Evolutionary conservation across 2,113 vertebrate genomes (phyloP), one percentile per base, ranked within the genome.

Genomic region (Ameiurus melas): DNA sequence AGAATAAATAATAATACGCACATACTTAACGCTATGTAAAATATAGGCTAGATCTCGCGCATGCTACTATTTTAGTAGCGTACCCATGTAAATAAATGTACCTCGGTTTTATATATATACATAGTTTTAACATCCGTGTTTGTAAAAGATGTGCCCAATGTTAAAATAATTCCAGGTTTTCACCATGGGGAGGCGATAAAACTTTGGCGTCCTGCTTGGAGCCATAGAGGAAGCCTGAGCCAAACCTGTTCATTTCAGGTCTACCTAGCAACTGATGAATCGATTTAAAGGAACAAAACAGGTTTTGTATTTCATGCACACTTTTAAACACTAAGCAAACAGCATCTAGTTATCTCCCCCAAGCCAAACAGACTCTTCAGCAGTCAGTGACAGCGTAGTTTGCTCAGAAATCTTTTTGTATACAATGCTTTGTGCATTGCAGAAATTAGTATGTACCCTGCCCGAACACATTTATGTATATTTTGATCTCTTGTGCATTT

Each of bases 251-350:
- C 9, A 33, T 22, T 39, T 81, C 25, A 58, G 58, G 5, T 87
- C 75, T 84, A n/a, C 89, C 55, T 87, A 87, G 75, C 77, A 90
- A 90, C 43, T 64, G 66, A 81, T 90, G 66, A 85, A 36, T 87
- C 81, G 22, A 22, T 5, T n/a, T 53, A 36, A 82, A 82, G 78
- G 19, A 5, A 43, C 71, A 51, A 51, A 78, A 27, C 3, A 51
- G 43, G 12, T 51, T 47, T 51, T 51, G 1, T 0, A 25, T 0
- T 30, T 79, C 14, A 79, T 8, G 13, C 0, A 30, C 47, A 47
- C 22, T 75, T 75, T 43, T 10, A 51, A 51, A 75, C 71, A 20
- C 13, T 5, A 70, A 33, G 30, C 68, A 66, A 3, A 39, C 0
- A 25, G 4, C 22, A 77, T 77, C 43, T 3, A 68, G 27, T 51